phyloP scores from a whole-genome alignment of 1,140 invertebrate species.

The Caenorhabditis tropicalis region DNA sequence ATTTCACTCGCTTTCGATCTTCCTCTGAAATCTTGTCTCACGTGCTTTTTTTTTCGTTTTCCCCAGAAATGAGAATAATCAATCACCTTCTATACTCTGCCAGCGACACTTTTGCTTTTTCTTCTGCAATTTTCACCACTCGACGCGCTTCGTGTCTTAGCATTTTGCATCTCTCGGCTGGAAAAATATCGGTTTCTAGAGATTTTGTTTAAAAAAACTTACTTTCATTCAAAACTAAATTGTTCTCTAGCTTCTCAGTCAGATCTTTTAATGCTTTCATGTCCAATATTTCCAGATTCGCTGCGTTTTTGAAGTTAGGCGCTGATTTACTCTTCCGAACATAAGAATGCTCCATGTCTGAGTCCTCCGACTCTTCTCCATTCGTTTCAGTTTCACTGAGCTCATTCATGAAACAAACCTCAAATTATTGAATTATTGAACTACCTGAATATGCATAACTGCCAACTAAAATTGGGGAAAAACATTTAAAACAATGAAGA shows the following conservation, averaged over 20 bases:
- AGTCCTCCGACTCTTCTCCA: conserved; percentile 41
- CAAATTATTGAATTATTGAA: background rate
- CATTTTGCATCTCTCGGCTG: conserved; percentile 42
- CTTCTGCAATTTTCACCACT: conserved; percentile 16
- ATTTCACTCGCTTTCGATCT: conserved; percentile 49
- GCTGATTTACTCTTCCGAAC: conserved; percentile 11
- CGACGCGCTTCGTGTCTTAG: conserved; percentile 21
- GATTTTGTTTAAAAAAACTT: background rate
- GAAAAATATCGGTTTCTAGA: background rate
- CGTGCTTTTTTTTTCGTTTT: background rate
- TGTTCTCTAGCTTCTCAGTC: background rate
- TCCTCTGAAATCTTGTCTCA: background rate
- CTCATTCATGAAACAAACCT: conserved; percentile 53
- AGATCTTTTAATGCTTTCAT: background rate
- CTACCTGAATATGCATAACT: background rate
- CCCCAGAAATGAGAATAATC: background rate
- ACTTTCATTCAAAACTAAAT: background rate
- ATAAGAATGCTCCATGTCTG: conserved; percentile 20
- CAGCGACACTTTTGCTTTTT: background rate
- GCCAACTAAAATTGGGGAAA: no score
- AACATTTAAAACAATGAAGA: no score
- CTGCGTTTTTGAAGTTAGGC: conserved; percentile 26
- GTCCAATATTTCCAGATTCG: background rate
- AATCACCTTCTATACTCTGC: conserved; percentile 47
- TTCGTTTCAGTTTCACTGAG: conserved; percentile 39